phyloP scores from a whole-genome alignment of 2,113 vertebrate species.

The Leptocoma aspasia region DNA sequence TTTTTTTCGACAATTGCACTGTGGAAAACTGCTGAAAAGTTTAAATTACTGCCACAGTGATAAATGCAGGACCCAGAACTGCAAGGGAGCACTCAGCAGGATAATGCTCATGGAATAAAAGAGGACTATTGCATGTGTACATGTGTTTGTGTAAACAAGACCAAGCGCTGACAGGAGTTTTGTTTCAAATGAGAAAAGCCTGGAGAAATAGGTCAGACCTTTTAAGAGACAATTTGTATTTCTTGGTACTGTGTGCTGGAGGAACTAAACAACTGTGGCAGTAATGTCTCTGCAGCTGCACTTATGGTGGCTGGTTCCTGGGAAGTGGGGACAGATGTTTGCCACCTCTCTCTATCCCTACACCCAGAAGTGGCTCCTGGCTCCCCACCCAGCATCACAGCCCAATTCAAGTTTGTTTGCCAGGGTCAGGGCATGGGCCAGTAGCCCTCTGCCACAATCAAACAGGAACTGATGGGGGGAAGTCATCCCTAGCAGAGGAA shows the following conservation, averaged over 20 bases:
- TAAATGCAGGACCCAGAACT: background rate
- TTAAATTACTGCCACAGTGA: background rate
- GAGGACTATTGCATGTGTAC: background rate
- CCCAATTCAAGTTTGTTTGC: background rate
- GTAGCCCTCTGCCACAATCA: background rate
- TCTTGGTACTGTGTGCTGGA: background rate
- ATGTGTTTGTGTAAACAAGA: background rate
- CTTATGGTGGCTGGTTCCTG: accelerated
- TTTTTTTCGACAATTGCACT: background rate
- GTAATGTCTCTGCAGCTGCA: background rate
- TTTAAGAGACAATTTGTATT: background rate
- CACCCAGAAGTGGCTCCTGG: accelerated
- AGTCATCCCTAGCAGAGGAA: background rate
- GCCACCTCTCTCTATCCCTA: background rate
- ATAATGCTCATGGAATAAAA: background rate
- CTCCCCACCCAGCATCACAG: accelerated
- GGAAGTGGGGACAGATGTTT: background rate
- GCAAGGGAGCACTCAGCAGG: background rate
- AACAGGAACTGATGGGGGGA: background rate
- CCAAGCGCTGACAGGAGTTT: background rate
- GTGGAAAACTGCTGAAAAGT: background rate
- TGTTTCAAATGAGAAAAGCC: background rate
- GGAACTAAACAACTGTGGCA: background rate
- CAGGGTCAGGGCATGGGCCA: too few species aligned
- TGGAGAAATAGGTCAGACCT: background rate